Evolutionary conservation across 2,113 vertebrate genomes (phyloP), one percentile per base, ranked within the genome.

Genomic region (Callospermophilus lateralis): DNA sequence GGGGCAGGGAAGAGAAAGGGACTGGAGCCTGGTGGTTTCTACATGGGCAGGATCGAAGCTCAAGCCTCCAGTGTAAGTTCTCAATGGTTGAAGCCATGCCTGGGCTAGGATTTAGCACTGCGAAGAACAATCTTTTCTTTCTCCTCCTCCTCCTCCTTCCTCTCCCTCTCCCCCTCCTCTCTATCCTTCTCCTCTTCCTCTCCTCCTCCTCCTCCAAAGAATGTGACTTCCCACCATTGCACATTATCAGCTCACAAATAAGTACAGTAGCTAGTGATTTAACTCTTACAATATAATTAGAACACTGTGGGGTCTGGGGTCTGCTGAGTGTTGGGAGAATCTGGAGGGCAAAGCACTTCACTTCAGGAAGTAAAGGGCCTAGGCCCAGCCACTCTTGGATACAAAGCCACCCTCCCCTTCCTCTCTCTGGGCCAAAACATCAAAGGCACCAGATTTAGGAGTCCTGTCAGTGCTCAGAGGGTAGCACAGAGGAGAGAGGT

Each of bases 301-400:
- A n/a, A 42, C 17, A n/a, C 13, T 34, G 4, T 19, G 22, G 8
- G 13, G 32, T 10, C 30, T 84, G 24, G 6, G 53, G 11, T 53
- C 28, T 68, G 26, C 48, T 84, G 65, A 79, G 30, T n/a, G 11
- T 42, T 51, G 20, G 34, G 8, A 61, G 34, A 51, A 11, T 32
- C 8, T 72, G 51, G 19, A 51, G 15, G 58, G 34, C 32, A 78
- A 78, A 45, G 24, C 9, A 24, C 42, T 65, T n/a, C 67, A 34
- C 39, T 37, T 81, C 48, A 53, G 42, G 67, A 89, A 28, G 11
- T 20, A 65, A 28, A 42, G 42, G 6, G 2, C 8, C 70, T 37
- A 13, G 11, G 17, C 3, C 39, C 65, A 1, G 3, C 4, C 3
- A 32, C 26, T 51, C 8, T 55, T n/a, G 11, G 11, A 5, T 16